phyloP scores from a whole-genome alignment of 2,797 vertebrate species.

The Pseudotriccus pelzelni region DNA sequence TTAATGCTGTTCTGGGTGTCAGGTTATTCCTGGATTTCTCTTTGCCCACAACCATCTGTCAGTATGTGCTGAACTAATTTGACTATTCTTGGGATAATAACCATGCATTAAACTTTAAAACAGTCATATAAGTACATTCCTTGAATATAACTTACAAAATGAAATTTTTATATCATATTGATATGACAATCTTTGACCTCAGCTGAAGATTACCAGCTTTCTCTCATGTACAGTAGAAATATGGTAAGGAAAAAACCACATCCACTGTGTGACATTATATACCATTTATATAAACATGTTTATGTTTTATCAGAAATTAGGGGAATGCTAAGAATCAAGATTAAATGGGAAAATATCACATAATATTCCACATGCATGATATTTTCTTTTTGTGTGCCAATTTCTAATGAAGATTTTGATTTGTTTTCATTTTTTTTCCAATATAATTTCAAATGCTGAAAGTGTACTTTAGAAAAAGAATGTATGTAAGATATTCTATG shows the following conservation, averaged over 20 bases:
- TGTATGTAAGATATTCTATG: constrained; percentile 12
- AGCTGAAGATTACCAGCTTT: constrained; percentile 53
- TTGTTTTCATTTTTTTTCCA: not conserved
- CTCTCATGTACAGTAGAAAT: constrained; percentile 13
- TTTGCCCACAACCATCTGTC: constrained; percentile 48
- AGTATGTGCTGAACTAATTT: not conserved
- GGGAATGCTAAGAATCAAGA: not conserved
- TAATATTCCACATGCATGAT: not conserved
- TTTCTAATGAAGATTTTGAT: not conserved
- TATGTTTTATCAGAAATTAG: not conserved
- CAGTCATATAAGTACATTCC: not conserved
- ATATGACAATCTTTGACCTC: constrained; percentile 64
- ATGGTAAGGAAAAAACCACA: not conserved
- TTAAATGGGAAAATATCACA: not conserved
- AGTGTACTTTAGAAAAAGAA: constrained; percentile 21
- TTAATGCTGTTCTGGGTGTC: not conserved
- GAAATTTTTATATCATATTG: constrained; percentile 72
- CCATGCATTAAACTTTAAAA: not conserved
- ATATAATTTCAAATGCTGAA: not conserved
- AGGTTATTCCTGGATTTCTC: constrained; percentile 16
- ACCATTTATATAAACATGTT: not conserved
- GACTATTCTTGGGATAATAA: constrained; percentile 12
- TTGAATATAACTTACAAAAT: constrained; percentile 2
- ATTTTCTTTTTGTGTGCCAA: not conserved
- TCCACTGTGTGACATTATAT: not conserved